These are phyloP conservation scores for Poecilobothrus nobilitatus DNA, from an alignment of 2,888 invertebrate species.

Conservation along the genomic window DNA sequence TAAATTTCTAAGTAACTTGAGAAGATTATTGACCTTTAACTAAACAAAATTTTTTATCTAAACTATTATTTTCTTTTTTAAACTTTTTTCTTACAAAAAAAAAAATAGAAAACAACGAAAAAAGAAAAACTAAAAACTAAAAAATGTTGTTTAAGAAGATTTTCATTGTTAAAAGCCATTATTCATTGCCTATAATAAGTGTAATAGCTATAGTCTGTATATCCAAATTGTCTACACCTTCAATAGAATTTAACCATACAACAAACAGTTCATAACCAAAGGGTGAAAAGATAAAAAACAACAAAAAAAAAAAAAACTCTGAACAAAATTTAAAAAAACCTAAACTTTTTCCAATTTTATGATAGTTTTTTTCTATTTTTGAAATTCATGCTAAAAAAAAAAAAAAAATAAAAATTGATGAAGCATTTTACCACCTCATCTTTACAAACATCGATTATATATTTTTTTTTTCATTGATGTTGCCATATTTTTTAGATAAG, in stretches of 20 bases:
- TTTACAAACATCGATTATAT: neutral
- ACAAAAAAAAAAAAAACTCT: too few species aligned
- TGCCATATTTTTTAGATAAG: neutral
- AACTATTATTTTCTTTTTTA: neutral
- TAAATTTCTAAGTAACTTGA: neutral
- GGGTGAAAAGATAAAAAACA: neutral
- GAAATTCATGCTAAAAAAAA: neutral
- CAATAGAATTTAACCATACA: neutral
- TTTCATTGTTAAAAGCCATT: neutral
- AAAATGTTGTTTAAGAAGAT: neutral
- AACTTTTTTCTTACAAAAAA: neutral
- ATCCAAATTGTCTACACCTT: too few species aligned
- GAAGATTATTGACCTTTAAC: neutral
- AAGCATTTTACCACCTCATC: slow-evolving; percentile 3
- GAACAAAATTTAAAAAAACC: too few species aligned
- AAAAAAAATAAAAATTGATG: neutral
- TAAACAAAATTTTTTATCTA: neutral
- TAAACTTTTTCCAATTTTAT: too few species aligned
- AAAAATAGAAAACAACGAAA: too few species aligned
- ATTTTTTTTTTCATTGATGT: neutral
- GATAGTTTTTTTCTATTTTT: neutral
- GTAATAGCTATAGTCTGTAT: neutral
- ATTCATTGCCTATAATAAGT: neutral
- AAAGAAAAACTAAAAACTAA: too few species aligned
- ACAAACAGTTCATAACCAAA: neutral